phyloP scores from a whole-genome alignment of 1,140 invertebrate species.

The Triops longicaudatus region DNA sequence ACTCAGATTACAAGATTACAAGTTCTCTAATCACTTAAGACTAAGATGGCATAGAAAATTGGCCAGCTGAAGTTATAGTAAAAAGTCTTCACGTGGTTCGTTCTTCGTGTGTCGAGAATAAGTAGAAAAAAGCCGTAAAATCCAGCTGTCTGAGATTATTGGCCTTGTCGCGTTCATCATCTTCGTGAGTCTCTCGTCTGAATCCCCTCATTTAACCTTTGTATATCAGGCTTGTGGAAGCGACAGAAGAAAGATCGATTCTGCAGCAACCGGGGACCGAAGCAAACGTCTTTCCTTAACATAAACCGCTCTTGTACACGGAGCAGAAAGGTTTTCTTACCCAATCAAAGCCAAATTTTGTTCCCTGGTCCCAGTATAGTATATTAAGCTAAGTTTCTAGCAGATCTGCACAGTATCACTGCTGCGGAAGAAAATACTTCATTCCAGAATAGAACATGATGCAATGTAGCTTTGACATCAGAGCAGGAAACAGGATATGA shows the following conservation, averaged over 20 bases:
- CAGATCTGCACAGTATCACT: neutral
- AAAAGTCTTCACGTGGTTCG: too few relatives aligned
- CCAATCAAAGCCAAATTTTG: neutral
- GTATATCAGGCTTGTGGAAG: neutral
- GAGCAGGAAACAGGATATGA: slow-evolving; percentile 6
- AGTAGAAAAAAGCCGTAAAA: too few relatives aligned
- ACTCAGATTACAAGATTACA: too few relatives aligned
- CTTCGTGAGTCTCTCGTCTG: neutral
- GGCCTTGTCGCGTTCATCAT: neutral
- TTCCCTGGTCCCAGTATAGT: neutral
- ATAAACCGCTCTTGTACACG: neutral
- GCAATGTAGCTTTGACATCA: neutral
- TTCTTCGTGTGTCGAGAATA: too few relatives aligned
- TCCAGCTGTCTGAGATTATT: neutral
- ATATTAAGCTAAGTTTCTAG: neutral
- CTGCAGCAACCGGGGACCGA: neutral
- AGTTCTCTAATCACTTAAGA: too few relatives aligned
- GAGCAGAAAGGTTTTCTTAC: neutral
- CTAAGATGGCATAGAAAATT: too few relatives aligned
- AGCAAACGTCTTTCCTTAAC: neutral
- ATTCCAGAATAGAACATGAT: neutral
- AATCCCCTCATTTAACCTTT: neutral
- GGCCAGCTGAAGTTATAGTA: too few relatives aligned
- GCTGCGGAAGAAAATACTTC: neutral
- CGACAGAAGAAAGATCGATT: slow-evolving; percentile 12